Base-by-base conservation (phyloP, 2,797 vertebrate genomes). In the Acanthurus tractus region DNA sequence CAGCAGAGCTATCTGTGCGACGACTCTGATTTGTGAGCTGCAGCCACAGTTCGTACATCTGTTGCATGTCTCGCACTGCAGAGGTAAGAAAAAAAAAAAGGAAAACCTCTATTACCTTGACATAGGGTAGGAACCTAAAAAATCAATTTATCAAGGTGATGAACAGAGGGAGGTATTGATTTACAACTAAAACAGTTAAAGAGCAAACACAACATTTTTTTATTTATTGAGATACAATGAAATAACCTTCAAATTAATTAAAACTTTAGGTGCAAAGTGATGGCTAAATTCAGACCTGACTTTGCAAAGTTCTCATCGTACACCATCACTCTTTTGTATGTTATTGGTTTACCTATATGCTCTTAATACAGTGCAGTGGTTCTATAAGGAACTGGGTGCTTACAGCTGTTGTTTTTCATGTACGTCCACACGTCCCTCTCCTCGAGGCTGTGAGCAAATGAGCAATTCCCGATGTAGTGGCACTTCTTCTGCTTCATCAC, bases 401-500 rank as follows among this genome's bases (percentile, higher is more conserved):
- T 90, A 99, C 98, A 95, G 95, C 97, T 99, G 91, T 98, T 99
- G 92, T 99, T 98, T 88, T 99, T 99, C 98, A 99, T 99, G 94
- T 98, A 99, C 0, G 98, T 99, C 98, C 98, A 99, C 83, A 99
- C 96, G 75, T 99, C 98, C 83, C 97, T 95, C 88, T 99, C 98
- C 92, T 99, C 98, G 1, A 97, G 95, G 90, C 97, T 99, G 95
- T 99, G 98, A 4, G 98, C 98, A 2, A 99, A 99, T 25, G 97
- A 98, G 90, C 98, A 99, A 92, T 99, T 99, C 71, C 98, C 98
- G 83, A 98, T 98, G 23, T 99, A 99, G 90, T 99, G 98, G 91
- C 98, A 99, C 85, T 99, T 99, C 93, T 98, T 98, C 90, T 97
- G 97, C 50, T 99, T 99, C 94, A 99, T 97, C 68, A 98, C 97